phyloP scores from a whole-genome alignment of 2,113 vertebrate species.

The Heterochromis multidens region DNA sequence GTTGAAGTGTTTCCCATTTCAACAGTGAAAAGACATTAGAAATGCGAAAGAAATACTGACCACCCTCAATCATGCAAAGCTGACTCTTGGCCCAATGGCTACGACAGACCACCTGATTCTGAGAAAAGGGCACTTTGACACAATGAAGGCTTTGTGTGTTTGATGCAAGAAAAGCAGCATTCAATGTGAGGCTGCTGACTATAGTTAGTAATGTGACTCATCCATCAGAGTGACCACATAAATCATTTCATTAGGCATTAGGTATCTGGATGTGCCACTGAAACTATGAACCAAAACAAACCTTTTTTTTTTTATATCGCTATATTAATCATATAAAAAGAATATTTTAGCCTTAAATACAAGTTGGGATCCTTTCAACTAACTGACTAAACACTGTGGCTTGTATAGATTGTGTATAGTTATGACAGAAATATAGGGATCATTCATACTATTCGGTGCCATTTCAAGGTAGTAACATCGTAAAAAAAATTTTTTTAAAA shows the following conservation, averaged over 20 bases:
- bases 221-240: background rate
- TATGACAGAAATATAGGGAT: too few relatives aligned
- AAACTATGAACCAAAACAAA: background rate
- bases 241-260: background rate
- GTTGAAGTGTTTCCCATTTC: background rate
- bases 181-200: background rate
- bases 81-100: background rate
- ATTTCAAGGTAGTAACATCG: too few relatives aligned
- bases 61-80: background rate
- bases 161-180: background rate
- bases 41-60: background rate
- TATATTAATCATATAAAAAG: too few relatives aligned
- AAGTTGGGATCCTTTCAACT: too few relatives aligned
- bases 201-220: background rate
- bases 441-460: too few relatives aligned
- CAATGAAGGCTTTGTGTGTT: background rate
- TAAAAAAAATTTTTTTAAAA: too few relatives aligned
- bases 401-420: too few relatives aligned
- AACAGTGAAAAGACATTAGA: background rate
- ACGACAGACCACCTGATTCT: background rate
- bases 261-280: background rate
- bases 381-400: too few relatives aligned
- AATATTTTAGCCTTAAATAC: too few relatives aligned
- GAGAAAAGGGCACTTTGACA: background rate
- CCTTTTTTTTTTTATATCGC: background rate